Conservation (phyloP, 2,888 invertebrate genomes). For the Megastigmus dorsalis region DNA sequence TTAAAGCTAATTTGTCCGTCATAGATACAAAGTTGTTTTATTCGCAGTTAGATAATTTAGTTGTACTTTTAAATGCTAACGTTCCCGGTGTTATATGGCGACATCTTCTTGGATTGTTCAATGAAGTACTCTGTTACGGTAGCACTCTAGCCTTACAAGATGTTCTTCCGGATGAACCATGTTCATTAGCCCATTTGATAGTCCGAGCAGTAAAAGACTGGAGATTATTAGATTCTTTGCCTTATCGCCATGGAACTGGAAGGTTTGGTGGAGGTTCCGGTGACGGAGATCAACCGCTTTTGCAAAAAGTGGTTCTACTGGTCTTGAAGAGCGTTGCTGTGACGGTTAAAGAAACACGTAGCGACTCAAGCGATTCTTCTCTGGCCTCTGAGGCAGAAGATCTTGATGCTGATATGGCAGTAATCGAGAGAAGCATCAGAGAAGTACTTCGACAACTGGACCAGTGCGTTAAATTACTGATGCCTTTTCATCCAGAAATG, state of each 20-base stretch:
- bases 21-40: conserved; percentile 93
- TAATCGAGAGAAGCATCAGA: conserved; percentile 89
- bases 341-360: conserved; percentile 91
- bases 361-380: conserved; percentile 90
- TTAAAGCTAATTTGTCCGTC: conserved; percentile 91
- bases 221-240: conserved; percentile 80
- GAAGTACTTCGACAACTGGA: conserved; percentile 89
- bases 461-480: conserved; percentile 85
- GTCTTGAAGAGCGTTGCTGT: conserved; percentile 92
- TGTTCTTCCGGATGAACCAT: conserved; percentile 90
- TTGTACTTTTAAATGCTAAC: conserved; percentile 80
- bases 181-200: conserved; percentile 88
- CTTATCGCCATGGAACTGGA: conserved; percentile 75
- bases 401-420: conserved; percentile 91
- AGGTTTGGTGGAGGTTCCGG: conserved; percentile 76
- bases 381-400: conserved; percentile 90
- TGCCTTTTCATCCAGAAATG: conserved; percentile 92
- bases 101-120: conserved; percentile 88
- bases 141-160: conserved; percentile 93
- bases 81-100: conserved; percentile 90
- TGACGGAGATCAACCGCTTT: conserved; percentile 78
- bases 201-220: conserved; percentile 91
- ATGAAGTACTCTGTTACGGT: conserved; percentile 93
- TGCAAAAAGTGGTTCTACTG: conserved; percentile 90
- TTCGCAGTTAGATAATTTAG: conserved; percentile 87